Evolutionary conservation across 2,797 vertebrate genomes (phyloP), one percentile per base, ranked within the genome.

Genomic region (Pogonophryne albipinna): DNA sequence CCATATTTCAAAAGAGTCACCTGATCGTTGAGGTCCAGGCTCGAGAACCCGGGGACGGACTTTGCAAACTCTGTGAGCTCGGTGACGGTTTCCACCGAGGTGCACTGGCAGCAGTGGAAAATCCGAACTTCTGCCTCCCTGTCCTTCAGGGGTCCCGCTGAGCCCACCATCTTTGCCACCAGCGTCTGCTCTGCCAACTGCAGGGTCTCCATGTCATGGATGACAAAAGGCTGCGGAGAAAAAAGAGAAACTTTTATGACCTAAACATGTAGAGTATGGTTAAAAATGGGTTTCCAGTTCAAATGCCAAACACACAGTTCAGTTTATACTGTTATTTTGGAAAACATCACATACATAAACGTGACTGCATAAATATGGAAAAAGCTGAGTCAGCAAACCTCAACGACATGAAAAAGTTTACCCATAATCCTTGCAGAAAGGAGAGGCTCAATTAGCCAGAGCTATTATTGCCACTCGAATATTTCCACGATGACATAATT

Each of bases 51-150:
- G 0, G 98, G 98, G 77, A 99, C 96, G 44, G 97, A 96, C 91
- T 99, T 99, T 76, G 98, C 98, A 17, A 99, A 99, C 79, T 99
- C 98, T 0, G 98, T 99, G 60, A 99, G 95, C 90, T 99, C 97
- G 0, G 97, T 98, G 80, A 99, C 98, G 0, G 97, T 97, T 86
- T 98, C 97, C 71, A 99, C 98, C 0, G 98, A 99, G 0, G 96
- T 96, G 71, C 96, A 97, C 88, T 99, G 98, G 94, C 97, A 98
- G 88, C 97, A 98, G 81, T 98, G 98, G 92, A 99, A 99, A 79
- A 99, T 95, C 6, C 96, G 95, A 17, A 97, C 97, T 61, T 98
- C 98, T 0, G 95, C 97, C 85, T 99, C 97, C 79, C 96, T 95
- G 92, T 97, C 96, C 89, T 96, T 96, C 53, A 97, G 93, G 14